Evolutionary conservation across 64 coral and sea anemone genomes (phyloP).

Genomic region (Platygyra sinensis): DNA sequence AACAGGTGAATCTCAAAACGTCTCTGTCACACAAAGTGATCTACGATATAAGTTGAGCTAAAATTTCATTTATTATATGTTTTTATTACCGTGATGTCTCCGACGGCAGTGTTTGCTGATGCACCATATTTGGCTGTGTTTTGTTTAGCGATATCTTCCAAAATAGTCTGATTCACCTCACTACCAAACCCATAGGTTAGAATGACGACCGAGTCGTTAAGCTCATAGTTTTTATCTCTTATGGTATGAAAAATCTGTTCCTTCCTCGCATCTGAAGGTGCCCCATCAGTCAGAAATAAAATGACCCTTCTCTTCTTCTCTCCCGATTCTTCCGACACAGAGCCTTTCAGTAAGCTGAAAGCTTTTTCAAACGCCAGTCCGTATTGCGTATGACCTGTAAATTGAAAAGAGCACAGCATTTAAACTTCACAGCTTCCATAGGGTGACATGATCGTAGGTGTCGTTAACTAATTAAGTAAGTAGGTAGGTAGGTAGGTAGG

Average conservation of each 20-base stretch:
- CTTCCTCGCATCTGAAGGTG: not conserved
- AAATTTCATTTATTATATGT: not conserved
- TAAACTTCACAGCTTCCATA: no score
- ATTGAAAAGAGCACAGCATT: not conserved
- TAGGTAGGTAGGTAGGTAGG: no score
- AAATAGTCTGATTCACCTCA: not conserved
- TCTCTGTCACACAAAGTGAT: not conserved
- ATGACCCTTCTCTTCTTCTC: not conserved
- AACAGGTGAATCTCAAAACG: not conserved
- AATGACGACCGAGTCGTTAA: slow-evolving; percentile 11
- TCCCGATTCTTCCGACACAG: not conserved
- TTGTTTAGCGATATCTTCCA: not conserved
- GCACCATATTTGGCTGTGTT: slow-evolving; percentile 16
- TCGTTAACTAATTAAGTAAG: no score
- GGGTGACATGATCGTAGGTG: no score
- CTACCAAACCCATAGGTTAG: slow-evolving; percentile 23
- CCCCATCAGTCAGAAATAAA: slow-evolving; percentile 23
- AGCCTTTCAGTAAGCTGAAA: not conserved
- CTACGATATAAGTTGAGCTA: not conserved
- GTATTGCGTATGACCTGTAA: not conserved
- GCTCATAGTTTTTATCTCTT: slow-evolving; percentile 1
- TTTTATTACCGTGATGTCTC: not conserved
- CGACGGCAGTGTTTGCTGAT: not conserved
- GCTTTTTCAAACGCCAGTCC: not conserved
- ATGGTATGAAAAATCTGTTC: slow-evolving; percentile 7